These are phyloP conservation scores for Agrilus cyanescens DNA, from an alignment of 2,888 invertebrate genomes.

Conservation along the genomic window DNA sequence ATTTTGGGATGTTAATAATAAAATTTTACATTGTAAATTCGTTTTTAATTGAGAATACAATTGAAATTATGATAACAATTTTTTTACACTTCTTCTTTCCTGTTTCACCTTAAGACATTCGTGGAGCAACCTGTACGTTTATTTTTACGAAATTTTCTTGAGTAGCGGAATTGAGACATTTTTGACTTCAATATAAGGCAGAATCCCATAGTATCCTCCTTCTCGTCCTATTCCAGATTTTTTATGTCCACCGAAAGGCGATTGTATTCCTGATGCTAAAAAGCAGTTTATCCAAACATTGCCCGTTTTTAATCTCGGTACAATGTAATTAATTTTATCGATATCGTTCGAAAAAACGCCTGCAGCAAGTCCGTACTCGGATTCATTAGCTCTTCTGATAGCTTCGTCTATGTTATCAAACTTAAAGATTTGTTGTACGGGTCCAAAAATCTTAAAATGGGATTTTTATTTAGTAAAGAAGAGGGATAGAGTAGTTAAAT, in stretches of 20 bases:
- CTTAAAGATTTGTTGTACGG: slow-evolving; percentile 86
- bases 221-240: slow-evolving; percentile 94
- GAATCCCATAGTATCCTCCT: slow-evolving; percentile 85
- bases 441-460: slow-evolving; percentile 77
- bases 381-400: slow-evolving; percentile 76
- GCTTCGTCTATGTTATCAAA: slow-evolving; percentile 81
- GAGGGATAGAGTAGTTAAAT: no score
- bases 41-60: no score
- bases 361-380: slow-evolving; percentile 88
- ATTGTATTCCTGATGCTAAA: slow-evolving; percentile 69
- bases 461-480: not conserved
- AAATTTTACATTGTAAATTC: no score
- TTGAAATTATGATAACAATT: no score
- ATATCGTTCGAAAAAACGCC: slow-evolving; percentile 87
- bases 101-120: no score
- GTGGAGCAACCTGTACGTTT: no score
- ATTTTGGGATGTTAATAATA: no score
- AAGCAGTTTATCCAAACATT: slow-evolving; percentile 92
- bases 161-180: slow-evolving; percentile 65
- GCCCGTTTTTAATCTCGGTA: slow-evolving; percentile 69
- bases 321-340: slow-evolving; percentile 72
- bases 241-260: slow-evolving; percentile 95
- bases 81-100: no score
- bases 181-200: slow-evolving; percentile 92
- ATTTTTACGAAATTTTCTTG: slow-evolving; percentile 63